Evolutionary conservation across 1,140 invertebrate species (phyloP), one percentile per base, ranked within the genome.

Genomic region (Oncopeltus fasciatus): DNA sequence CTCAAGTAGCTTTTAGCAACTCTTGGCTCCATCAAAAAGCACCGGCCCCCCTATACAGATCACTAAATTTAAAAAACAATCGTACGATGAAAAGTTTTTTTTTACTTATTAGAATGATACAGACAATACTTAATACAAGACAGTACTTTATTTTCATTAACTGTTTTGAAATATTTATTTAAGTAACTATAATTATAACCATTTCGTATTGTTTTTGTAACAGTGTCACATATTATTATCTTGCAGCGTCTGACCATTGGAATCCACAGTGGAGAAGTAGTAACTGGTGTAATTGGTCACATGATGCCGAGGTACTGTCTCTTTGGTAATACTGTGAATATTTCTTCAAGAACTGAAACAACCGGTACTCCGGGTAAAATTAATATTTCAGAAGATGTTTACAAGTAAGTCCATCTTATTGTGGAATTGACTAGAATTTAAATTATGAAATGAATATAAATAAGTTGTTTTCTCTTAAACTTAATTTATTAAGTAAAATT

Each of bases 271-370:
- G 94, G 94, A 1, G 92, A 96, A 74, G 92, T 95, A 5, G 91
- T 97, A 29, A 95, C 93, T 0, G 94, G 94, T 16, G 93, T 97
- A 2, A 96, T 97, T 64, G 94, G 94, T 2, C 92, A 95, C 76
- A 83, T 92, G 59, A 95, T 96, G 88, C 94, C 94, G 0, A 82
- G 93, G n/a, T 98, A 96, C 72, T 97, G 93, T 75, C 80, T 98
- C 1, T 98, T 97, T 72, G 94, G 94, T 20, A 96, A 96, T 74
- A 96, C 93, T 0, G 94, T 98, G 0, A 97, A 97, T 75, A 73
- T 97, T 24, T 95, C 93, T 31, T 95, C 91, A 71, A 79, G 94
- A 65, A 95, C 92, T 2, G 94, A 98, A 77, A 96, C 93, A 18
- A 96, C 93, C 0, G 93, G 94, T 2, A 82, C 86, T 59, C 85